Evolutionary conservation across 2,113 vertebrate genomes (phyloP).

Genomic region (Ellobius talpinus): DNA sequence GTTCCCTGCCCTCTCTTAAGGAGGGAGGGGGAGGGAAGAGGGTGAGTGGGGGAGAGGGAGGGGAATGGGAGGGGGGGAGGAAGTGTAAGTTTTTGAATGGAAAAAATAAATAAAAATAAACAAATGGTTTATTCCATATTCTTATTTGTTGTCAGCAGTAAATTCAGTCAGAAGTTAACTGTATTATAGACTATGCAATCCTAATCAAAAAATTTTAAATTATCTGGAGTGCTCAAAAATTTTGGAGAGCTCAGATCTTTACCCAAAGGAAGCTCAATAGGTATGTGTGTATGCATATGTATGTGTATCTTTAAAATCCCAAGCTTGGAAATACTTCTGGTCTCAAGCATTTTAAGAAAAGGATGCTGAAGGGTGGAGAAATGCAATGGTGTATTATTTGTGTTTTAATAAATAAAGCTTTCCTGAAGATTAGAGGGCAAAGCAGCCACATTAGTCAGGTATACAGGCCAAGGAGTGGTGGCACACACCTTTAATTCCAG

Average conservation of each 20-base stretch:
- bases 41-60: no score
- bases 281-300: not conserved
- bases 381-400: not conserved
- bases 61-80: no score
- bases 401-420: no score
- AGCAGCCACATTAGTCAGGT: no score
- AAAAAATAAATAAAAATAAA: no score
- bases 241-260: not conserved
- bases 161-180: conserved; percentile 12
- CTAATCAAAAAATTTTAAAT: not conserved
- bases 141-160: conserved; percentile 7
- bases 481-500: no score
- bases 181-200: not conserved
- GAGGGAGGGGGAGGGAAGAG: no score
- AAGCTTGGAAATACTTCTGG: not conserved
- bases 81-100: no score
- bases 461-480: no score
- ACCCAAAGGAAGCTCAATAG: not conserved
- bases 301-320: not conserved
- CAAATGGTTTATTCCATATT: conserved; percentile 15
- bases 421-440: no score
- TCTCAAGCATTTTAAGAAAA: not conserved
- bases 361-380: not conserved
- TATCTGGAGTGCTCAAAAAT: not conserved
- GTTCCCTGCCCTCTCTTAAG: no score